phyloP scores from a whole-genome alignment of 2,888 invertebrate genomes.

The Taenaris catops region DNA sequence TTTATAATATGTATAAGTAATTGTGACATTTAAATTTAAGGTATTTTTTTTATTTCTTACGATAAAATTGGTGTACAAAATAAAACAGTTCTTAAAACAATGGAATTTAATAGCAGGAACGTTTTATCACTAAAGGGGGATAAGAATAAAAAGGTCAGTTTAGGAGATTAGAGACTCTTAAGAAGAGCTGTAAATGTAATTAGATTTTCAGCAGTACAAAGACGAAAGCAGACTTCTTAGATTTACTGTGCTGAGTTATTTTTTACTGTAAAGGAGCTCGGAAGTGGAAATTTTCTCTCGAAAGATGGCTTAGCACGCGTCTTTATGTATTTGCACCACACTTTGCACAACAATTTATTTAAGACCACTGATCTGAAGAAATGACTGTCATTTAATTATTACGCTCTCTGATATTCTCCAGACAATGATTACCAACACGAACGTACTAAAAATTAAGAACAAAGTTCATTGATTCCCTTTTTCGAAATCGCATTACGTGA shows the following conservation, averaged over 20 bases:
- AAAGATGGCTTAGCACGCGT: too few species aligned
- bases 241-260: slow-evolving; percentile 8
- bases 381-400: too few species aligned
- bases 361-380: too few species aligned
- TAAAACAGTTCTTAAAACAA: slow-evolving; percentile 12
- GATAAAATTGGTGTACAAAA: slow-evolving; percentile 5
- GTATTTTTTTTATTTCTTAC: neutral
- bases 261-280: slow-evolving; percentile 4
- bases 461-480: too few species aligned
- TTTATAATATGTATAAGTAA: too few species aligned
- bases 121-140: slow-evolving; percentile 15
- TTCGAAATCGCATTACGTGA: too few species aligned
- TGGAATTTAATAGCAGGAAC: slow-evolving; percentile 13
- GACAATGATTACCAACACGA: too few species aligned
- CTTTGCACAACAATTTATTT: too few species aligned
- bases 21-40: too few species aligned
- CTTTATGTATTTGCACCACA: too few species aligned
- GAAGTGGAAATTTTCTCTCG: slow-evolving; percentile 8
- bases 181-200: slow-evolving; percentile 18
- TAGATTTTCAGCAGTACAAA: slow-evolving; percentile 16
- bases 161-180: slow-evolving; percentile 18
- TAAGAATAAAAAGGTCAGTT: slow-evolving; percentile 16
- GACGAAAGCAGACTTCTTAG: slow-evolving; percentile 11
- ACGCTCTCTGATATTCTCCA: too few species aligned
- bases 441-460: too few species aligned